phyloP scores from a whole-genome alignment of 2,797 vertebrate genomes.

The Channallabes apus region DNA sequence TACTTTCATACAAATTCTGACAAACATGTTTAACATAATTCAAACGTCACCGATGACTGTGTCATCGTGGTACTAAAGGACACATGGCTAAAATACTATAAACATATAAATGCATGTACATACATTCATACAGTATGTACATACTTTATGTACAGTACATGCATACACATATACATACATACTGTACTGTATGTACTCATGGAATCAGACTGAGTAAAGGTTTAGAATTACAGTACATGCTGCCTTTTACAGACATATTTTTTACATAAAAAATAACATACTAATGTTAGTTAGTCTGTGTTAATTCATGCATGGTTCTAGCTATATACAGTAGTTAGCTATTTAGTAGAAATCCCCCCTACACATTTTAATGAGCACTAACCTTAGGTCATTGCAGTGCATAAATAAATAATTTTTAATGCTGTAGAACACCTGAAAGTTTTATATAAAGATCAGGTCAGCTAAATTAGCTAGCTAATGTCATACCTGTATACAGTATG shows the following conservation, averaged over 20 bases:
- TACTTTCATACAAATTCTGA: background rate
- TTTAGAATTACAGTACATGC: slow-evolving; percentile 3
- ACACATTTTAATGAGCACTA: background rate
- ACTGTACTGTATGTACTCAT: background rate
- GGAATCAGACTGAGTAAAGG: background rate
- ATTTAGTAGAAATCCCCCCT: background rate
- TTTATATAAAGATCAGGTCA: background rate
- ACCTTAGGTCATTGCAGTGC: background rate
- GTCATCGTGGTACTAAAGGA: background rate
- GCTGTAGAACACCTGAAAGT: background rate
- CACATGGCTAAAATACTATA: background rate
- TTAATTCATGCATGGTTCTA: background rate
- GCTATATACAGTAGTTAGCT: background rate
- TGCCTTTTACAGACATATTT: background rate
- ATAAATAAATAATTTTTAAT: background rate
- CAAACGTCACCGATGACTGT: background rate
- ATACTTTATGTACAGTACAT: background rate
- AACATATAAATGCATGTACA: background rate
- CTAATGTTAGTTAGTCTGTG: background rate
- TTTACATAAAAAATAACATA: background rate
- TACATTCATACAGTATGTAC: background rate
- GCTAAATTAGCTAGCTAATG: background rate
- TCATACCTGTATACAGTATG: background rate
- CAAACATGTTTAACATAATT: background rate
- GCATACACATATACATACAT: no score